These are phyloP conservation scores for Drosophila pallidifrons DNA, from an alignment of 1,140 invertebrate species.

Conservation along the genomic window DNA sequence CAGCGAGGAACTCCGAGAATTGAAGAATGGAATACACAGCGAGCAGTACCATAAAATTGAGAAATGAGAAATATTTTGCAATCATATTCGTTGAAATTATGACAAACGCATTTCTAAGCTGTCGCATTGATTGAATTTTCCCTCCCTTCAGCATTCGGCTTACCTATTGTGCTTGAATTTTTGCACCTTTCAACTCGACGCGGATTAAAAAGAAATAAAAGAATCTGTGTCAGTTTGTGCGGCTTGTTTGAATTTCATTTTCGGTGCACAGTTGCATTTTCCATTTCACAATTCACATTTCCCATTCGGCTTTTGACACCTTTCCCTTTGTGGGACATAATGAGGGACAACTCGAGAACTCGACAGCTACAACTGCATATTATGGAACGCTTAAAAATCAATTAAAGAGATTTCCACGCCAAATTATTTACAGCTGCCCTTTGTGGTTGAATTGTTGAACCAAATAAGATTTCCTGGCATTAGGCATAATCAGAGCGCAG, in stretches of 20 bases:
- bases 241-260: constrained; percentile 66
- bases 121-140: constrained; percentile 78
- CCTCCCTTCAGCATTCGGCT: constrained; percentile 4
- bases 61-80: constrained; percentile 76
- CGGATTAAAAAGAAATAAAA: constrained; percentile 59
- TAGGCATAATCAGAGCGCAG: constrained; percentile 29
- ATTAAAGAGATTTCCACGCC: constrained; percentile 64
- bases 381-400: constrained; percentile 71
- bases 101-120: constrained; percentile 82
- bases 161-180: constrained; percentile 57
- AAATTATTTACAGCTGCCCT: constrained; percentile 59
- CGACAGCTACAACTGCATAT: constrained; percentile 45
- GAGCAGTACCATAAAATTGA: constrained; percentile 48
- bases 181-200: constrained; percentile 58
- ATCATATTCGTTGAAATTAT: constrained; percentile 78
- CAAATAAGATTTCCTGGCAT: constrained; percentile 56
- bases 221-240: constrained; percentile 37
- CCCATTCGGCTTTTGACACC: constrained; percentile 59
- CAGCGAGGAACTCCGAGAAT: constrained; percentile 18
- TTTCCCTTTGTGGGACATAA: constrained; percentile 58
- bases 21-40: constrained; percentile 31
- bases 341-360: constrained; percentile 39
- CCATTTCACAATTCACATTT: constrained; percentile 10
- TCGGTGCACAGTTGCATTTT: constrained; percentile 60
- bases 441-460: constrained; percentile 27